Conservation (phyloP, 2,797 vertebrate genomes). For the Triplophysa bombifrons region DNA sequence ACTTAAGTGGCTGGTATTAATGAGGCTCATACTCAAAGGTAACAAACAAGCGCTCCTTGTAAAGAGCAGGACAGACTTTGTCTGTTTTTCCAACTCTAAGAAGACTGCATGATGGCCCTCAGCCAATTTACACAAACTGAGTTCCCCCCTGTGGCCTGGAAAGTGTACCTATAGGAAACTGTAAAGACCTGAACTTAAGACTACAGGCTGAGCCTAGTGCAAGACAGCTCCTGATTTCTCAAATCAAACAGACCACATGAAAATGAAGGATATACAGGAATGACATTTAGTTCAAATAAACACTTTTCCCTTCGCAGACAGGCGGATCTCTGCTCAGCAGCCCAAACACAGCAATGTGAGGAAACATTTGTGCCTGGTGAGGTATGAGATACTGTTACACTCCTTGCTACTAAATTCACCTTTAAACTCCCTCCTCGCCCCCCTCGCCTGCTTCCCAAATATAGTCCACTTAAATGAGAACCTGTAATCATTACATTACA, state of each 20-base stretch:
- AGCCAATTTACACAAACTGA: constrained; percentile 64
- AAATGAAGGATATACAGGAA: constrained; percentile 66
- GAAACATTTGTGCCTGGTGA: constrained; percentile 60
- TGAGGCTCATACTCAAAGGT: constrained; percentile 51
- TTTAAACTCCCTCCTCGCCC: constrained; percentile 26
- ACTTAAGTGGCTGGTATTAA: constrained; percentile 59
- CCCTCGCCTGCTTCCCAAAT: neutral
- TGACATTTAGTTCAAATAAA: constrained; percentile 66
- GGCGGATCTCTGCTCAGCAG: constrained; percentile 47
- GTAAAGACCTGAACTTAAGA: constrained; percentile 62
- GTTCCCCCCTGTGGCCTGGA: constrained; percentile 60
- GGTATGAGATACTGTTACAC: constrained; percentile 59
- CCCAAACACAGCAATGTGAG: constrained; percentile 54
- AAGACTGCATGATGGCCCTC: constrained; percentile 56
- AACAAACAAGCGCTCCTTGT: constrained; percentile 65
- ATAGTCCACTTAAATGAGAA: constrained; percentile 2
- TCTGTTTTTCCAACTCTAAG: constrained; percentile 55
- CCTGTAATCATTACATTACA: constrained; percentile 1
- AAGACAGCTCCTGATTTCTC: constrained; percentile 54
- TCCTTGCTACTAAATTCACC: constrained; percentile 48
- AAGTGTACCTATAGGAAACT: constrained; percentile 67
- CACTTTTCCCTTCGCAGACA: constrained; percentile 52
- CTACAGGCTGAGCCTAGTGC: constrained; percentile 48
- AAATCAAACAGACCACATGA: constrained; percentile 67
- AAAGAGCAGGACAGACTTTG: constrained; percentile 59